Conservation (phyloP, 2,888 invertebrate genomes). For the Ophion obscuratus region DNA sequence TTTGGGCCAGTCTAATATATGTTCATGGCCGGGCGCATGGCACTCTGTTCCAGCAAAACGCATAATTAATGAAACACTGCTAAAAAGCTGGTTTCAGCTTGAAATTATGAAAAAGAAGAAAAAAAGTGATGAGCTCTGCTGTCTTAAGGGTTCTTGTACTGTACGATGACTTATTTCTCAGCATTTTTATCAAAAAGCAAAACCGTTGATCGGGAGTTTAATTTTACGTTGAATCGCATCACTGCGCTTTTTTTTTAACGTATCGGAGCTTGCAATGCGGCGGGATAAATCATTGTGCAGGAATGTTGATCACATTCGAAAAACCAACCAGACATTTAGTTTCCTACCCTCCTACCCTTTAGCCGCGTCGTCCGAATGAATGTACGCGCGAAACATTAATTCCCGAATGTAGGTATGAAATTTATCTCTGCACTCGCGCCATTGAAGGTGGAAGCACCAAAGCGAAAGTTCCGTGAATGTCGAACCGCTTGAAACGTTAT, state of each 20-base stretch:
- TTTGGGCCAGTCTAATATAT: too few species aligned
- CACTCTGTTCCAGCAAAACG: too few species aligned
- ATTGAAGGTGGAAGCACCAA: constrained; percentile 6
- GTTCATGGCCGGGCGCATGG: too few species aligned
- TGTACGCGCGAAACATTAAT: constrained; percentile 31
- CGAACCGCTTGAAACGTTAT: constrained; percentile 23
- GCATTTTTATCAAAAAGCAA: not conserved
- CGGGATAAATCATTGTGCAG: constrained; percentile 12
- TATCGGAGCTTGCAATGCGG: not conserved
- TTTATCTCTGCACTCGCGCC: constrained; percentile 38
- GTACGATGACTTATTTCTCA: not conserved
- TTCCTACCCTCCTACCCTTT: not conserved
- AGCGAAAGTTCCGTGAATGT: constrained; percentile 15
- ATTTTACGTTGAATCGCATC: not conserved
- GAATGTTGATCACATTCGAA: constrained; percentile 54
- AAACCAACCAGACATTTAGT: constrained; percentile 15
- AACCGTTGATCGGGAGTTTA: not conserved
- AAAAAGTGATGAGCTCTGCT: too few species aligned
- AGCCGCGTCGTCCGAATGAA: not conserved
- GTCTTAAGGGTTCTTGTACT: not conserved
- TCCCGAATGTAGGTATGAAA: constrained; percentile 28
- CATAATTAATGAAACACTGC: too few species aligned
- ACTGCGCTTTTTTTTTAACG: not conserved
- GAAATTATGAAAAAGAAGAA: too few species aligned
- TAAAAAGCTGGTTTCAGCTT: too few species aligned